A percentile compares a stretch with the other conserved stretches of the same genome.
Evolutionary conservation across 2,797 vertebrate genomes (phyloP).

Genomic region (Macropus fuliginosus): DNA sequence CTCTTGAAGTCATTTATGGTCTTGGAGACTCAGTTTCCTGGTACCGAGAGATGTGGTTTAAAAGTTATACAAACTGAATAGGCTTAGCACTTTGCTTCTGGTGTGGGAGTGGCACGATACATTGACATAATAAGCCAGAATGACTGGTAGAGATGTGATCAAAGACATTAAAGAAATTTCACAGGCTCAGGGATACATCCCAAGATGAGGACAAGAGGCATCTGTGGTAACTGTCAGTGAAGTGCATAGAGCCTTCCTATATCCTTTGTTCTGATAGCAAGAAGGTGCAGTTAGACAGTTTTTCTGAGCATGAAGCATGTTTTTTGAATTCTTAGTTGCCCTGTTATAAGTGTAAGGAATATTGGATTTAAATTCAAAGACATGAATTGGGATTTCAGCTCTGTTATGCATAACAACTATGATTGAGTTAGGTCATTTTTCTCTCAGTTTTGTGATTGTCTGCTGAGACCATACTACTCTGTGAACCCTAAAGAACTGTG

Average conservation of each 20-base stretch:
- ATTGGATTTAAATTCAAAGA: neutral
- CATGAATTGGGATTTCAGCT: neutral
- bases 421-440: neutral
- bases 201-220: neutral
- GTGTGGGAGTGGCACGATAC: neutral
- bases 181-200: neutral
- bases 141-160: neutral
- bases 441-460: neutral
- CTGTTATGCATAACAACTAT: neutral
- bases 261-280: neutral
- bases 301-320: neutral
- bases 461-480: neutral
- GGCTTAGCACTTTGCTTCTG: neutral
- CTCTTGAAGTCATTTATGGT: neutral
- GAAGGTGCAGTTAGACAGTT: neutral
- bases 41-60: neutral
- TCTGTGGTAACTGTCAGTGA: neutral
- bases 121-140: neutral
- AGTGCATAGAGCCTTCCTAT: neutral
- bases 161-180: neutral
- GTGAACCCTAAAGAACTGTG: neutral
- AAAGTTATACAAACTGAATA: neutral
- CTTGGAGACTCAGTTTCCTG: neutral
- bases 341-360: neutral
- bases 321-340: neutral